Evolutionary conservation across 2,113 vertebrate genomes (phyloP), one percentile per base, ranked within the genome.

Genomic region (Cheirogaleus medius): DNA sequence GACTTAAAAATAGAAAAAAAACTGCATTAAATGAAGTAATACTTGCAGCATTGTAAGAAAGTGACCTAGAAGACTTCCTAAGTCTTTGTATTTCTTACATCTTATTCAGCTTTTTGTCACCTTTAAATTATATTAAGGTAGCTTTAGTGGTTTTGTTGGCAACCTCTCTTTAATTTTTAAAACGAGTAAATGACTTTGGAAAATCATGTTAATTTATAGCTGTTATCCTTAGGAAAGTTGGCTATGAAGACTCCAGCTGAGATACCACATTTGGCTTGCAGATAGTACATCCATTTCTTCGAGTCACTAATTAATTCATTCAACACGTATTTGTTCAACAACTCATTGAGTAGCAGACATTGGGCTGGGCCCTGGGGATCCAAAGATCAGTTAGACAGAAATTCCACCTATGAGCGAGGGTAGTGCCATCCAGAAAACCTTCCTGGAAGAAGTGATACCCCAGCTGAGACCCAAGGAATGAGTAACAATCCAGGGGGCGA

Each of bases 311-410:
- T 80, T 83, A 44, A 78, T 90, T 87, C 47, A 76, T 92, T 77
- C 47, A 64, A 73, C 58, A 63, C 27, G 37, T 37, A 54, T 97
- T 81, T 93, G 88, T 87, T 94, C 69, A 93, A 44, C 17, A 91
- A 27, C 20, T 14, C 56, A 69, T 9, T 34, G 8, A 12, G 9
- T 74, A 58, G 42, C 49, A 49, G 68, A 37, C 25, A 15, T 44
- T 93, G 39, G 39, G 12, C 47, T 88, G 83, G 64, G 37, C 29
- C 23, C 66, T 71, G 5, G 34, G 68, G 25, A 76, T 56, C 42
- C 49, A 88, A 93, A 73, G 66, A 64, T 58, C 23, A 86, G 39
- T 54, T 39, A 81, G 34, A 21, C n/a, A 77, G 56, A 87, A 69
- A 90, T 95, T 63, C 44, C 17, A 69, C 21, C 63, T 47, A 13